Evolutionary conservation across 2,113 vertebrate species (phyloP).

Genomic region (Pygoscelis adeliae): DNA sequence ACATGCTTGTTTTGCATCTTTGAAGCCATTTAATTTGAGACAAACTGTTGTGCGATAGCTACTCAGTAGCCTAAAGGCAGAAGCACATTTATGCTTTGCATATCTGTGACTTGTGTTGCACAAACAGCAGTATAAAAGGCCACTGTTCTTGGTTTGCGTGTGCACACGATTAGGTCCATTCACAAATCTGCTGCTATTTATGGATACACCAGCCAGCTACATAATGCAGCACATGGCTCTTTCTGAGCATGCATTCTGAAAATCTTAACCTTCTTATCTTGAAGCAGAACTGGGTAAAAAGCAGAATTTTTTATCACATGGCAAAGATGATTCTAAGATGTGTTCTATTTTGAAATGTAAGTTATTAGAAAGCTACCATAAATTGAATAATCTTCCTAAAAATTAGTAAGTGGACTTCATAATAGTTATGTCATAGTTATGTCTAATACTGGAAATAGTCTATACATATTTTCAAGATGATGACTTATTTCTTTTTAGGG

Average conservation of each 20-base stretch:
- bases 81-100: neutral
- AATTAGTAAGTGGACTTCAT: neutral
- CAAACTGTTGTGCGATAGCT: neutral
- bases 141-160: neutral
- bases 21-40: conserved; percentile 20
- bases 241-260: neutral
- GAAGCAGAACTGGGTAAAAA: neutral
- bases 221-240: neutral
- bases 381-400: neutral
- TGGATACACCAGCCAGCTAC: neutral
- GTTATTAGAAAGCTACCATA: neutral
- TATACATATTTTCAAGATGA: neutral
- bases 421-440: neutral
- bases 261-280: neutral
- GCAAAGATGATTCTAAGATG: neutral
- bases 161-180: neutral
- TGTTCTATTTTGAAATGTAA: neutral
- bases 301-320: neutral
- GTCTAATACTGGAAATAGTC: neutral
- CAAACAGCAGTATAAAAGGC: neutral
- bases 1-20: neutral
- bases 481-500: neutral
- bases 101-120: neutral
- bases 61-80: neutral
- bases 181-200: conserved; percentile 9